A percentile compares a stretch with the other conserved stretches of the same genome.
Evolutionary conservation across 2,113 vertebrate genomes (phyloP).

Genomic region (Lanius ludovicianus): DNA sequence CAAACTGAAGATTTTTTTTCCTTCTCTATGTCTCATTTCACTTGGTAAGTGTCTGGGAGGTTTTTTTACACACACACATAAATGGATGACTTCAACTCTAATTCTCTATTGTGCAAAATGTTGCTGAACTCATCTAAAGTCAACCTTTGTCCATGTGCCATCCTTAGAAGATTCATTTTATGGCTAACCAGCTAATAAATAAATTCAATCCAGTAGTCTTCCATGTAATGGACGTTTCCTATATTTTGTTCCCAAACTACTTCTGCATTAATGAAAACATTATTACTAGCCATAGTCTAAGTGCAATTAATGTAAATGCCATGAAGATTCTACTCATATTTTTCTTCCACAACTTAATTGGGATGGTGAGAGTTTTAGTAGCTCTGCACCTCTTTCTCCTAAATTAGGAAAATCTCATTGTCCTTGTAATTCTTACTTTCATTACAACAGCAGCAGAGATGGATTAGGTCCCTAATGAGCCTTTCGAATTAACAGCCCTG

Average conservation of each 20-base stretch:
- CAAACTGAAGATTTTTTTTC: background rate
- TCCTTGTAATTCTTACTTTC: constrained; percentile 38
- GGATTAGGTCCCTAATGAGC: constrained; percentile 52
- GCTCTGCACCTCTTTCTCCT: background rate
- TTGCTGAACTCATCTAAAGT: background rate
- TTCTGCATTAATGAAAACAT: constrained; percentile 34
- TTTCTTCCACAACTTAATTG: constrained; percentile 37
- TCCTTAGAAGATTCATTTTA: background rate
- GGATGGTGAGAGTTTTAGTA: constrained; percentile 28
- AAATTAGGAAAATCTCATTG: constrained; percentile 43
- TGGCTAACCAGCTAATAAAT: background rate
- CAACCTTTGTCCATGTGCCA: background rate
- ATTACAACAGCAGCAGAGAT: constrained; percentile 39
- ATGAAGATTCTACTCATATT: background rate
- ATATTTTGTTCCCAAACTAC: background rate
- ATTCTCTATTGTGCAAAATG: background rate
- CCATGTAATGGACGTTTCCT: background rate
- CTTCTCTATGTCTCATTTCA: background rate
- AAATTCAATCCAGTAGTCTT: background rate
- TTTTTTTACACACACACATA: fast-evolving
- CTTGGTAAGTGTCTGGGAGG: background rate
- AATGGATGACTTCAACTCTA: background rate
- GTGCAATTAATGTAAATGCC: constrained; percentile 30
- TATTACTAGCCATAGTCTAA: background rate
- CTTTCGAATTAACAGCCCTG: background rate